Base-by-base conservation (phyloP, 2,797 vertebrate species). In the Scleropages formosus region DNA sequence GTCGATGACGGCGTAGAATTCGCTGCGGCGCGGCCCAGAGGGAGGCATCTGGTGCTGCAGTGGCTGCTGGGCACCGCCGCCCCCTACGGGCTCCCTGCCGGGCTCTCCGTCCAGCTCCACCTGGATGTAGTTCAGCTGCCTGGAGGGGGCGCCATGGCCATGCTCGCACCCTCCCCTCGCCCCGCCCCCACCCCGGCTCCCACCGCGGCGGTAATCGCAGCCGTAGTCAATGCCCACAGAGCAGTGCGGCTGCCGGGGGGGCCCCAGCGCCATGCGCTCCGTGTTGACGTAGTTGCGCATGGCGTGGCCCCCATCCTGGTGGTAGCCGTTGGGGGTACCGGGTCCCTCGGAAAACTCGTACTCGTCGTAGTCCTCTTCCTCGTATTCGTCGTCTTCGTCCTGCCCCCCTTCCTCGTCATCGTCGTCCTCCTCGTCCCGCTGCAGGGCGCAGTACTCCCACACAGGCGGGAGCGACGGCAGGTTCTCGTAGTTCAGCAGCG, bases 61-160 rank as follows among this genome's bases (percentile, higher is more conserved):
- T 7, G 75, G 65, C 81, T 86, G 84, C 22, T 79, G 47, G 82
- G 80, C 82, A 4, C 31, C 0, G 82, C 88, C 85, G 87, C 84
- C 86, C 79, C 11, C 44, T 76, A 67, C 85, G 75, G 78, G 59
- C 80, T 88, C 85, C 89, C 94, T 77, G 80, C 84, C 73, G 86
- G 87, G 76, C 76, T 95, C 87, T 72, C 89, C 94, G 79, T 99
- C 96, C 82, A 99, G 88, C 88, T 99, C 98, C 85, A 99, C 97
- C 88, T 99, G 98, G 91, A 99, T 98, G 87, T 99, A 99, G 87
- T 99, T 99, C 90, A 99, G 95, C 89, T 98, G 97, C 86, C 95
- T 89, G 76, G 91, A 83, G 79, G 93, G 27, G 87, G 91, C 88
- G 85, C 90, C 88, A 77, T 89, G 92, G 69, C 89, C 74, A 59